Conservation (phyloP, 2,113 vertebrate genomes). For the Platysteira castanea region DNA sequence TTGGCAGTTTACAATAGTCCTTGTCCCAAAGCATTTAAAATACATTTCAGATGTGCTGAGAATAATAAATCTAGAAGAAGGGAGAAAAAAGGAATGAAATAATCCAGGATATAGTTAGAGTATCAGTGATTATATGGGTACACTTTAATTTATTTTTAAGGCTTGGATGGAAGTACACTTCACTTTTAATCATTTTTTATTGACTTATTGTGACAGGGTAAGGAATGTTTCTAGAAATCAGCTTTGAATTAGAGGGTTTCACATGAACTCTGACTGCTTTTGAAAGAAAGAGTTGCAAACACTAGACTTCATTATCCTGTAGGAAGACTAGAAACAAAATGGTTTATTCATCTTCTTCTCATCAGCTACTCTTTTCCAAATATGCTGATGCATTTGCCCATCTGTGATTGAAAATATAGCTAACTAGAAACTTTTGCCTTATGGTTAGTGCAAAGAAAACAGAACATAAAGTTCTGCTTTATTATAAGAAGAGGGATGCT, state of each 20-base stretch:
- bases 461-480: background rate
- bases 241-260: background rate
- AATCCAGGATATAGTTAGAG: background rate
- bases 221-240: background rate
- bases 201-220: background rate
- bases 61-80: background rate
- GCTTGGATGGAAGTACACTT: background rate
- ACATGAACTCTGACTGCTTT: background rate
- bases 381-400: background rate
- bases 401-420: background rate
- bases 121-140: background rate
- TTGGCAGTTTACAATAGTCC: background rate
- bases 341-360: background rate
- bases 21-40: slow-evolving; percentile 4
- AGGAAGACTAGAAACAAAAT: background rate
- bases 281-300: background rate
- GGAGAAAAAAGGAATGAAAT: background rate
- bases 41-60: background rate
- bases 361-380: background rate
- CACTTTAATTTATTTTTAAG: background rate
- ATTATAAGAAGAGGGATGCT: background rate
- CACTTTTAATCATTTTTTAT: background rate
- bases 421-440: background rate
- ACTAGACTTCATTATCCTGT: background rate
- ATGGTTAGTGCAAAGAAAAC: background rate